Evolutionary conservation across 1,140 invertebrate genomes (phyloP), one percentile per base, ranked within the genome.

Genomic region (Archegozetes longisetosus): DNA sequence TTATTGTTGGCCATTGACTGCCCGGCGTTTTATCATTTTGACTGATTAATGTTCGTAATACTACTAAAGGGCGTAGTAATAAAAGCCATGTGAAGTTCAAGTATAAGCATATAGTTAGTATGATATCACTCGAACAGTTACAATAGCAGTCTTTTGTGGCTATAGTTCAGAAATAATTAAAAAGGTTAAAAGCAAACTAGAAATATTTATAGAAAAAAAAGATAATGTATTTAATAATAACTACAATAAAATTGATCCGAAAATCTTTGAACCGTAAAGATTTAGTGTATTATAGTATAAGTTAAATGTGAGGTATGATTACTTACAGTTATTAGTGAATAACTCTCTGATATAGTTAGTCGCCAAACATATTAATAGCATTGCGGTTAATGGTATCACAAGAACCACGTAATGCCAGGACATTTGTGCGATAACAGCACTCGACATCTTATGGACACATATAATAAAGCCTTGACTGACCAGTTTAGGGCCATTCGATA

Each of bases 11-110:
- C 52, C 50, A 12, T 26, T 51, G 14, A 61, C 59, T 53, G 55
- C 58, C 27, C 54, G 64, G 25, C 13, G 2, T 12, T n/a, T n/a
- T 14, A 20, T 32, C 9, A 12, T 24, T 27, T 27, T 51, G 17
- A 1, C 2, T 14, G 14, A 58, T 1, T 3, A 67, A 49, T 2
- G 63, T 61, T 26, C 62, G 61, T 23, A 67, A 58, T 20, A 65
- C 53, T 17, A 66, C 60, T 24, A 67, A 32, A 13, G 66, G 66
- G 1, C 66, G 58, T 14, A 64, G 52, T 2, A 66, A 26, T 3
- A 65, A 47, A 0, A 65, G 61, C 66, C 66, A 67, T 40, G 64
- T 64, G 28, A 66, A 63, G 32, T 67, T 67, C 29, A 62, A 64
- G 46, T 63, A 64, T n/a, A 66, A 53, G 29, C 49, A 50, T 14